These are phyloP conservation scores for Channa maculata DNA, from an alignment of 2,113 vertebrate species.

Conservation along the genomic window DNA sequence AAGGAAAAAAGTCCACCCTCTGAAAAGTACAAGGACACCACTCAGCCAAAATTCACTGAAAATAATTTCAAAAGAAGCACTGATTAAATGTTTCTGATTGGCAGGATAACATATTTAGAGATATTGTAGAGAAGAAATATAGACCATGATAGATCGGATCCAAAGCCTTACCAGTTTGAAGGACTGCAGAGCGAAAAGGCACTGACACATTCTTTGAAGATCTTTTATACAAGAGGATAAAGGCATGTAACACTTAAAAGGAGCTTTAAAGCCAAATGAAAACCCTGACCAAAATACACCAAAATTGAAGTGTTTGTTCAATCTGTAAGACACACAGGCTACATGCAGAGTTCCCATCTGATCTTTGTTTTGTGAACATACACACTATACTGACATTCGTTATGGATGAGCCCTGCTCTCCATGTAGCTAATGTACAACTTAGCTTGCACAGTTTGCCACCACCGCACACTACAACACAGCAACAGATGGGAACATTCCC, in stretches of 20 bases:
- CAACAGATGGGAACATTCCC: constrained; percentile 52
- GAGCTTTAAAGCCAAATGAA: constrained; percentile 28
- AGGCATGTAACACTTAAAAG: constrained; percentile 21
- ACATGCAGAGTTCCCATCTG: no score
- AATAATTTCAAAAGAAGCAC: constrained; percentile 4
- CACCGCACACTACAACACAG: constrained; percentile 32
- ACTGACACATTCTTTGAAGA: constrained; percentile 36
- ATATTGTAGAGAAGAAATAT: not conserved
- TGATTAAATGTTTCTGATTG: constrained; percentile 6
- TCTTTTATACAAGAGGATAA: constrained; percentile 11
- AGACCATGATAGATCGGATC: constrained; percentile 21
- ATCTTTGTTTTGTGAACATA: constrained; percentile 1
- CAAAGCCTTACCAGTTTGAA: not conserved
- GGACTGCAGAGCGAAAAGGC: constrained; percentile 28
- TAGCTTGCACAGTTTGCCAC: constrained; percentile 41
- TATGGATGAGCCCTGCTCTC: constrained; percentile 46
- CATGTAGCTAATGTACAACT: constrained; percentile 30
- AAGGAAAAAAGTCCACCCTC: constrained; percentile 7
- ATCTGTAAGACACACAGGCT: no score
- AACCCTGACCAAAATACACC: constrained; percentile 19
- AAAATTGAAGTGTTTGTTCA: no score
- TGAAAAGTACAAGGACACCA: constrained; percentile 11
- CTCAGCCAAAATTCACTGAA: not conserved
- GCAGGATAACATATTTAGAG: constrained; percentile 8
- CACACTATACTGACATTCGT: constrained; percentile 38